Base-by-base conservation (phyloP, 2,888 invertebrate species). In the Dryobota labecula region DNA sequence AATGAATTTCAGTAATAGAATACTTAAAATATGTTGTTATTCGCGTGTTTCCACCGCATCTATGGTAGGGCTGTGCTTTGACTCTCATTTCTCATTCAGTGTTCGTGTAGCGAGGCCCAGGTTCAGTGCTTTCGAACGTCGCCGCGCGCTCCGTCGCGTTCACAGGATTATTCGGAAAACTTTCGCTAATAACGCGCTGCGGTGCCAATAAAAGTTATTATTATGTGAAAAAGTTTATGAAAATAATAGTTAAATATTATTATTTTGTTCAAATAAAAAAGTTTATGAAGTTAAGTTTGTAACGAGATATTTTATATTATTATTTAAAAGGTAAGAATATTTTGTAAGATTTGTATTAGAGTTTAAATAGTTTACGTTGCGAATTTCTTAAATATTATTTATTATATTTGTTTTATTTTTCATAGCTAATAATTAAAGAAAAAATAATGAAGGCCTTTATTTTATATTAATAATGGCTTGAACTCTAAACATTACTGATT, bases 11-110 rank as follows among this genome's bases (percentile, higher is more conserved):
- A 66, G 36, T 56, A 53, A 53, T 64, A 66, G 62, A 80, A 73
- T 41, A 78, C 56, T 66, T 69, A 73, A 66, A 73, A 66, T 57
- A n/a, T 64, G 78, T 73, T 82, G 72, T 76, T 77, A 56, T 68
- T 78, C 65, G 70, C 68, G 66, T 70, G 75, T 76, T 84, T 75
- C 78, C 72, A 82, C 80, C 85, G 84, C 87, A 85, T 83, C 83
- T 84, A 79, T 86, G 87, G 86, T 89, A 89, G 90, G 89, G 85
- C 85, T 86, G 84, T 84, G 88, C 85, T 89, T 87, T 88, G 85
- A 83, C 80, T 86, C 84, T 75, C 84, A 83, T 85, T 88, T 86
- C 82, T 74, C 86, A 86, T 88, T 90, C 92, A 93, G 93, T 93
- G 86, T 86, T 90, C 87, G 88, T 83, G 86, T 85, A 86, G 89